Percentiles rank a stretch among this genome's conserved stretches.
Conservation (phyloP, 2,888 invertebrate species). For the Cephus sareptanus region DNA sequence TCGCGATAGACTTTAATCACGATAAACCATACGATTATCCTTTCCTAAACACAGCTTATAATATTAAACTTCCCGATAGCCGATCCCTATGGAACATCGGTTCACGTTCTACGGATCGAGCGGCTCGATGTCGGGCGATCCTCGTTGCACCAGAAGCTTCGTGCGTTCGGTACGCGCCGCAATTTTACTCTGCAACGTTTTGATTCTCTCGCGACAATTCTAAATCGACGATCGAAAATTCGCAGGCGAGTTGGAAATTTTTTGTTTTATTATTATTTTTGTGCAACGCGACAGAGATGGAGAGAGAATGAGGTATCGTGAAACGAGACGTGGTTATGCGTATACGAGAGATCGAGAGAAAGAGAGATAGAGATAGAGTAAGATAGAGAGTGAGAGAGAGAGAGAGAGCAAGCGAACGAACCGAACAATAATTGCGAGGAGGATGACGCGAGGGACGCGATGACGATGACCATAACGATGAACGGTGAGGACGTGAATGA, state of each 20-base stretch:
- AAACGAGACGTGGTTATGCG: neutral
- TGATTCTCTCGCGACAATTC: conserved; percentile 88
- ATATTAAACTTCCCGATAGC: neutral
- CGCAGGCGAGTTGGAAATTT: conserved; percentile 47
- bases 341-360: conserved; percentile 35
- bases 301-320: conserved; percentile 17
- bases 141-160: conserved; percentile 87
- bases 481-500: conserved; percentile 15
- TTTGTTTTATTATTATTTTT: conserved; percentile 11
- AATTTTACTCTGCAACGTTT: conserved; percentile 88
- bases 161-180: conserved; percentile 88
- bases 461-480: conserved; percentile 26
- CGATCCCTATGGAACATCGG: neutral
- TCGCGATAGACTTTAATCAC: neutral
- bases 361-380: conserved; percentile 30
- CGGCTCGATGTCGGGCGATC: conserved; percentile 84
- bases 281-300: conserved; percentile 20
- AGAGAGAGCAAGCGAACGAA: conserved; percentile 2
- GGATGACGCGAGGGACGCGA: conserved; percentile 20
- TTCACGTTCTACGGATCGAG: conserved; percentile 72
- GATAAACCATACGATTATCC: too few relatives aligned
- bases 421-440: conserved; percentile 5
- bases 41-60: neutral
- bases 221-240: conserved; percentile 57
- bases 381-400: conserved; percentile 18